Evolutionary conservation across 2,888 invertebrate genomes (phyloP).

Genomic region (Drosophila birchii): DNA sequence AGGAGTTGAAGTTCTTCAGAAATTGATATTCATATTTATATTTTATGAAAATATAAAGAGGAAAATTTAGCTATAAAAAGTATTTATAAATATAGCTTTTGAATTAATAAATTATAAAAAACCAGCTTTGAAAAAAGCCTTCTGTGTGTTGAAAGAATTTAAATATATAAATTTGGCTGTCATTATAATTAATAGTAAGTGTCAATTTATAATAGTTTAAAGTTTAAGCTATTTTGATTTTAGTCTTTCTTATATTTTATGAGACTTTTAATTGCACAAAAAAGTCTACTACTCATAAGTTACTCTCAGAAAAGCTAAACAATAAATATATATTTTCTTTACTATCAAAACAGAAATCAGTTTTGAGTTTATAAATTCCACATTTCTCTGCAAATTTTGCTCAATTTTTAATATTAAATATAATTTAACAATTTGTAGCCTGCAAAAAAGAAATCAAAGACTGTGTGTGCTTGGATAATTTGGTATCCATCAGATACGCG

Average conservation of each 20-base stretch:
- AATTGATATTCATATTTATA: slow-evolving; percentile 3
- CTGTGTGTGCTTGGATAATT: slow-evolving; percentile 28
- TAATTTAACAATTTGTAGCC: background rate
- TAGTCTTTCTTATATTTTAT: too few species aligned
- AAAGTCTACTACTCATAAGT: background rate
- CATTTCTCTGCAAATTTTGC: background rate
- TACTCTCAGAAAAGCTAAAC: background rate
- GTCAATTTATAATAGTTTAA: background rate
- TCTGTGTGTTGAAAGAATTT: background rate
- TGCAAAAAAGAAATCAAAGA: background rate
- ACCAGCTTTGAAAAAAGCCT: background rate
- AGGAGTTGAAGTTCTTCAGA: background rate
- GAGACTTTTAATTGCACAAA: too few species aligned
- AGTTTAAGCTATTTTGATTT: background rate
- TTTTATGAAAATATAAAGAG: background rate
- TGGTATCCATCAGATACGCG: slow-evolving; percentile 54
- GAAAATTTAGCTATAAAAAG: background rate
- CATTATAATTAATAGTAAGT: background rate
- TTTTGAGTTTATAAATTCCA: background rate
- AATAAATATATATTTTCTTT: background rate
- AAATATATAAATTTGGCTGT: background rate
- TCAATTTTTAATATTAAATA: background rate
- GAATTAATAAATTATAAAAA: background rate
- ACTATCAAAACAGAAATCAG: background rate
- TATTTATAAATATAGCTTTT: background rate